phyloP scores from a whole-genome alignment of 1,140 invertebrate genomes.

The Arctopsyche grandis region DNA sequence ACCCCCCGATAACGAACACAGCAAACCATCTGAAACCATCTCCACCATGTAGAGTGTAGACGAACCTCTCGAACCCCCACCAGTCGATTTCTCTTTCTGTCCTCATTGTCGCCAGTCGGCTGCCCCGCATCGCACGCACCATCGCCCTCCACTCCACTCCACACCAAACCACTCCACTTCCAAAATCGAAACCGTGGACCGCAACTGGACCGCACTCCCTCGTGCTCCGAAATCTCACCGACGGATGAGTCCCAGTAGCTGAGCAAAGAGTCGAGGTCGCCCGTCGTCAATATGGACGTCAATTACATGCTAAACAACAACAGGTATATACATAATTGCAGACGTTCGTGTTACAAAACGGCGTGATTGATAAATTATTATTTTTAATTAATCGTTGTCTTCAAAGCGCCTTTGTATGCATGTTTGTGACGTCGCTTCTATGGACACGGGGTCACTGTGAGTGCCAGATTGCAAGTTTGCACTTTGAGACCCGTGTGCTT shows the following conservation, averaged over 20 bases:
- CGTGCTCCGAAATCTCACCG: background rate
- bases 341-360: background rate
- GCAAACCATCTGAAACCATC: too few relatives aligned
- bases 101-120: conserved; percentile 36
- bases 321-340: conserved; percentile 37
- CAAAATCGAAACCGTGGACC: too few relatives aligned
- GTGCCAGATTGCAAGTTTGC: too few relatives aligned
- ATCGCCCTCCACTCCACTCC: background rate
- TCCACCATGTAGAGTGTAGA: background rate
- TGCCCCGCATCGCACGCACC: background rate
- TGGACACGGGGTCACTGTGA: too few relatives aligned
- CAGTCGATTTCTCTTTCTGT: conserved; percentile 49
- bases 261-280: background rate
- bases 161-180: too few relatives aligned
- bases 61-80: conserved; percentile 30
- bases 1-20: background rate
- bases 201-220: too few relatives aligned
- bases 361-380: background rate
- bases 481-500: too few relatives aligned
- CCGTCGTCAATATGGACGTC: conserved; percentile 44
- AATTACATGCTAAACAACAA: conserved; percentile 50
- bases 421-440: too few relatives aligned
- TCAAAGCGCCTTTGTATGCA: too few relatives aligned
- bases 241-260: background rate
- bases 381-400: background rate